phyloP scores from a whole-genome alignment of 2,113 vertebrate species.

The Athene cunicularia region DNA sequence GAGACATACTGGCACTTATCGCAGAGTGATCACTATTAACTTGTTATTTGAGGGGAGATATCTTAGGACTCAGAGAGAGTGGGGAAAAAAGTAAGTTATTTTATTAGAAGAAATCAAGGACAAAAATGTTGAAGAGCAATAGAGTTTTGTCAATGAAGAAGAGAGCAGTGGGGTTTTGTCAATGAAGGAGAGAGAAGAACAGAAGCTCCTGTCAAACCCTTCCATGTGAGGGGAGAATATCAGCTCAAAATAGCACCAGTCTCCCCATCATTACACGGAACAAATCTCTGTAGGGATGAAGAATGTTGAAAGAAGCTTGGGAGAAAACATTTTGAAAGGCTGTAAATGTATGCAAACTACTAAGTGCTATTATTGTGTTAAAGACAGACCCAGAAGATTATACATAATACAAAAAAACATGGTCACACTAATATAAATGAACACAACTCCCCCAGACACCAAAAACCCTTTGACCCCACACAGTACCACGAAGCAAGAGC shows the following conservation, averaged over 20 bases:
- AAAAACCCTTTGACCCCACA: neutral
- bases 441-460: neutral
- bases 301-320: neutral
- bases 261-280: neutral
- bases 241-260: neutral
- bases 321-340: neutral
- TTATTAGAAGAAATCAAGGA: neutral
- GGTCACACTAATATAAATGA: rapidly evolving
- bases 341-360: rapidly evolving
- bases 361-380: neutral
- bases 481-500: neutral
- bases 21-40: neutral
- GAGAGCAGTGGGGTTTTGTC: neutral
- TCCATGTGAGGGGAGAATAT: neutral
- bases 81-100: neutral
- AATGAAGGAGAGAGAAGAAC: neutral
- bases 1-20: neutral
- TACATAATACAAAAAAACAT: neutral
- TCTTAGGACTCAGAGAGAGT: neutral
- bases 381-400: neutral
- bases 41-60: neutral
- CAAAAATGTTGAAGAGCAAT: neutral
- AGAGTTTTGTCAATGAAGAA: neutral
- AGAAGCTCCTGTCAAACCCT: neutral
- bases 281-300: neutral